A percentile compares a stretch with the other conserved stretches of the same genome.
Conservation (phyloP, 2,888 invertebrate species). For the Empis livida region DNA sequence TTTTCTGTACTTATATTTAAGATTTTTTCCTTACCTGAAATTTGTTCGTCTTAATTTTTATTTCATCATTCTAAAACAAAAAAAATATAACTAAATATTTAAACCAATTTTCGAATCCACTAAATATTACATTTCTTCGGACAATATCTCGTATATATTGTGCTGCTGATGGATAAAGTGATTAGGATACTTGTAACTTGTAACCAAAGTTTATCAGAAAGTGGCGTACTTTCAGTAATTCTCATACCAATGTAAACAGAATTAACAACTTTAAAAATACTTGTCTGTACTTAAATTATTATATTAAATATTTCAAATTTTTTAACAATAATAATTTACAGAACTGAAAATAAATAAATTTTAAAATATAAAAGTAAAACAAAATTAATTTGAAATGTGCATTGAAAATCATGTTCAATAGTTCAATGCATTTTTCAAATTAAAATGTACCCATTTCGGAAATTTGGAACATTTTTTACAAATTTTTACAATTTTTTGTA, state of each 20-base stretch:
- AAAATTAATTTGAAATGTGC: no score
- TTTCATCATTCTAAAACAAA: constrained; percentile 51
- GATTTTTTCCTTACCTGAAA: constrained; percentile 39
- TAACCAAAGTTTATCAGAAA: constrained; percentile 49
- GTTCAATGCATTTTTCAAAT: no score
- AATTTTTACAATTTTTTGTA: no score
- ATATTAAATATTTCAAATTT: not conserved
- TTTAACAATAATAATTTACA: not conserved
- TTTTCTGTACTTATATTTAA: constrained; percentile 49
- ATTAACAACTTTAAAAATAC: no score
- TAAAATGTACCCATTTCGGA: no score
- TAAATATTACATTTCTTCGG: constrained; percentile 49
- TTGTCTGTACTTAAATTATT: no score
- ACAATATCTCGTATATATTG: constrained; percentile 53
- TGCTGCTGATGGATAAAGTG: constrained; percentile 51
- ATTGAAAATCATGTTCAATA: no score
- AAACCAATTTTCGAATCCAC: not conserved
- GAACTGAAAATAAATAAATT: constrained; percentile 5
- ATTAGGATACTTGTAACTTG: constrained; percentile 51
- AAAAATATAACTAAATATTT: constrained; percentile 1
- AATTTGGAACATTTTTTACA: no score
- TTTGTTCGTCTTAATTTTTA: constrained; percentile 54
- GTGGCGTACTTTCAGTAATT: constrained; percentile 38
- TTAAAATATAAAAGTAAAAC: constrained; percentile 8
- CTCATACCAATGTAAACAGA: constrained; percentile 41